Conservation (phyloP, 1,140 invertebrate species). For the Uloborus diversus region DNA sequence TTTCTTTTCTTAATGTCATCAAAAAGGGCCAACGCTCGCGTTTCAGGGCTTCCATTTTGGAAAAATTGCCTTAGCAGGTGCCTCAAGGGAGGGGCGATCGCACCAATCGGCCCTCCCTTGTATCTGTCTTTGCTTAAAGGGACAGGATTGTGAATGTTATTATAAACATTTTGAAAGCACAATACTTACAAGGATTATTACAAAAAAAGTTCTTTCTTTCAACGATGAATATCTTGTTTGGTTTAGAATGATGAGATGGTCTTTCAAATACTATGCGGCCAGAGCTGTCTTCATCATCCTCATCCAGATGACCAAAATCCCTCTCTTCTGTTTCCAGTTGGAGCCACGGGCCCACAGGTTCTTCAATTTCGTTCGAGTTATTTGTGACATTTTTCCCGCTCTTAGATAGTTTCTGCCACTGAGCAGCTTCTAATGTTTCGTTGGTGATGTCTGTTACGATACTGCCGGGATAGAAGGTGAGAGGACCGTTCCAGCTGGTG, state of each 20-base stretch:
- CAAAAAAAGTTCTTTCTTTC: slow-evolving; percentile 71
- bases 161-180: too few species aligned
- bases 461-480: slow-evolving; percentile 77
- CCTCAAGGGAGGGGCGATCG: too few species aligned
- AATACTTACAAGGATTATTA: slow-evolving; percentile 70
- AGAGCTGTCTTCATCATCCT: slow-evolving; percentile 9
- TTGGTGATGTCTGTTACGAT: slow-evolving; percentile 42
- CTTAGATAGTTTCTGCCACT: slow-evolving; percentile 3
- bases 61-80: too few species aligned
- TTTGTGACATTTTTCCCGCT: background rate
- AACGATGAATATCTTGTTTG: background rate
- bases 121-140: too few species aligned
- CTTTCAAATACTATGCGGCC: slow-evolving; percentile 25
- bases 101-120: too few species aligned
- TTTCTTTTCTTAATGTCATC: too few species aligned
- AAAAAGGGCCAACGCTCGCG: too few species aligned
- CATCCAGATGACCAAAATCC: slow-evolving; percentile 9
- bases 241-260: background rate
- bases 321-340: slow-evolving; percentile 34
- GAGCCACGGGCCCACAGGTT: background rate
- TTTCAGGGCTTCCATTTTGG: too few species aligned
- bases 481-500: slow-evolving; percentile 73
- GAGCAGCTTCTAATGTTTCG: slow-evolving; percentile 11
- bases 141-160: too few species aligned
- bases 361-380: background rate